A percentile compares a stretch with the other conserved stretches of the same genome.
Conservation (phyloP, 1,140 invertebrate genomes). For the Lepidurus arcticus region DNA sequence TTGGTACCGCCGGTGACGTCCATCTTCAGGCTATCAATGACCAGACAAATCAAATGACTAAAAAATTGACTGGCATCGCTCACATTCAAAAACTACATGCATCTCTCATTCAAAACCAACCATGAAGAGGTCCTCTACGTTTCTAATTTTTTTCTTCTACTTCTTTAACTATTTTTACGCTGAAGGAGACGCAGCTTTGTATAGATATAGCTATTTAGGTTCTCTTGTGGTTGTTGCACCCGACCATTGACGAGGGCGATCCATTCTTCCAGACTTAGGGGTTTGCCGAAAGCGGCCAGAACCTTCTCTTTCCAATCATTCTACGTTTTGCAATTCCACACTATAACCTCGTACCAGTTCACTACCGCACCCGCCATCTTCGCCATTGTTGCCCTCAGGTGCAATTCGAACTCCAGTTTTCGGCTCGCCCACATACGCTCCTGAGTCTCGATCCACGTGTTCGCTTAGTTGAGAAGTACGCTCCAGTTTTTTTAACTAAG, state of each 20-base stretch:
- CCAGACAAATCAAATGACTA: no score
- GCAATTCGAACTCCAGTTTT: neutral
- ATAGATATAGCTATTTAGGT: conserved; percentile 7
- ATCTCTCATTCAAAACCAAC: no score
- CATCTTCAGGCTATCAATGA: no score
- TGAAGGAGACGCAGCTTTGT: conserved; percentile 25
- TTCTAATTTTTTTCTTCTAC: no score
- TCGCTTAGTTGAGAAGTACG: neutral
- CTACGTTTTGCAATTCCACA: neutral
- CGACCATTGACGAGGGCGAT: conserved; percentile 11
- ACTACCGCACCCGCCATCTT: conserved; percentile 25
- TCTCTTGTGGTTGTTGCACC: neutral
- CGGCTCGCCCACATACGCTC: conserved; percentile 22
- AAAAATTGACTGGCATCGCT: no score
- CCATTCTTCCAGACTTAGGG: conserved; percentile 30
- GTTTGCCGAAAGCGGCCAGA: neutral
- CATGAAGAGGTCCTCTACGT: no score
- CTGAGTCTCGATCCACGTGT: conserved; percentile 16
- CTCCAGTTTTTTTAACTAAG: no score
- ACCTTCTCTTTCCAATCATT: neutral
- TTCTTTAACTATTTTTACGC: neutral
- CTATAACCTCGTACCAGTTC: conserved; percentile 2
- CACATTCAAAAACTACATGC: no score
- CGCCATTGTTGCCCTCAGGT: neutral
- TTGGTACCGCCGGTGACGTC: no score